Base-by-base conservation (phyloP, 2,888 invertebrate species). In the Noctua comes region DNA sequence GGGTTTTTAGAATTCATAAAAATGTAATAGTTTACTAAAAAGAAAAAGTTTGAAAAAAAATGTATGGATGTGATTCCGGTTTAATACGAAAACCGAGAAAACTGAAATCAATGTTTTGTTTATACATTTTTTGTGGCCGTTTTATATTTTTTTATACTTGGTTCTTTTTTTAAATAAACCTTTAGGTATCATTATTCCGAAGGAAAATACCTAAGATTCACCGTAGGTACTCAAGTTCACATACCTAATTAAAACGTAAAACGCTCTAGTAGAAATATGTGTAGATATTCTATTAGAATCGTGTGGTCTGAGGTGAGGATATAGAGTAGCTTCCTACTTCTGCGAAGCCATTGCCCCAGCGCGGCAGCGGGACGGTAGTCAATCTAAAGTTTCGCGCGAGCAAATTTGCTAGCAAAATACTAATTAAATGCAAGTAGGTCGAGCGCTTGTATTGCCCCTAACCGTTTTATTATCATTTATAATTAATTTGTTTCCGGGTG, bases 391-490 rank as follows among this genome's bases (percentile, higher is more conserved):
- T 85, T 74, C 59, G 46, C 62, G 71, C 57, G 69, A 68, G 65
- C 51, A 74, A 75, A 80, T 80, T 69, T 80, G 77, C 54, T 70
- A 46, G 75, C 73, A 64, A 79, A 85, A 82, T 79, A 73, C 65
- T 79, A 85, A 82, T 85, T 82, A 85, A 82, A 85, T 85, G 79
- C 74, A 85, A 85, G 69, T 79, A 73, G 82, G 85, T 77, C 74
- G 62, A n/a, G 43, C 31, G 75, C 64, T 76, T 64, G 73, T 75
- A 62, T 69, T 72, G 68, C 24, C 51, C 68, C 74, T 82, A 86
- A 77, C 64, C 48, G 36, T 78, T 74, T 73, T 80, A 82, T 73
- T 77, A 88, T 86, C 86, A 84, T 86, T 85, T 86, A 76, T 86
- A 85, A 86, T 86, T 82, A 76, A 76, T 86, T 88, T 85, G 84